phyloP scores from a whole-genome alignment of 2,113 vertebrate species.

The Sinocyclocheilus maitianheensis region DNA sequence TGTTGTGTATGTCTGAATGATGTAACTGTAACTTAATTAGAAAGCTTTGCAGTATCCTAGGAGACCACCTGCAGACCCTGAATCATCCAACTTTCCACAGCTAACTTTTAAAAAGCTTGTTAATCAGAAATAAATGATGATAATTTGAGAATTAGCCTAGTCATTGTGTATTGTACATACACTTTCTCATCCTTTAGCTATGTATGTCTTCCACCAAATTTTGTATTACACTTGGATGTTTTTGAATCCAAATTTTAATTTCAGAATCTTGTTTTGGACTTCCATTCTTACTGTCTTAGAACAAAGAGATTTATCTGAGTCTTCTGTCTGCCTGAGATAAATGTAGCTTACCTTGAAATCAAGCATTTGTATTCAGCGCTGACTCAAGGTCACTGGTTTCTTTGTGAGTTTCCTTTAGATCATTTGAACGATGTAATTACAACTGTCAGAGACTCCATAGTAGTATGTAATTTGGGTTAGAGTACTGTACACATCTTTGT shows the following conservation, averaged over 20 bases:
- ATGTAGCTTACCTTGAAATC: conserved; percentile 29
- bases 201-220: no score
- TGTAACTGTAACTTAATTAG: background rate
- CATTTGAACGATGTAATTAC: conserved; percentile 73
- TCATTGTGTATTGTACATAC: no score
- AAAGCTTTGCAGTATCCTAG: no score
- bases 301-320: no score
- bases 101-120: background rate
- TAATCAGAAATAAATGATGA: background rate
- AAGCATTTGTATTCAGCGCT: conserved; percentile 50
- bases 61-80: no score
- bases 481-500: conserved; percentile 63
- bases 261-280: no score
- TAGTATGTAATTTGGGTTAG: conserved; percentile 75
- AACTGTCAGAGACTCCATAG: conserved; percentile 68
- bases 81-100: background rate
- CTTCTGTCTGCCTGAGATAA: no score
- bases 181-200: no score
- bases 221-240: no score
- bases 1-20: no score
- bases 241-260: no score
- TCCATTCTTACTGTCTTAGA: no score
- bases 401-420: conserved; percentile 66
- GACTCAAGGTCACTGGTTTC: conserved; percentile 59
- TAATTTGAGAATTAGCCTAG: background rate